A percentile compares a stretch with the other conserved stretches of the same genome.
Evolutionary conservation across 2,888 invertebrate species (phyloP).

Genomic region (Meta bourneti): DNA sequence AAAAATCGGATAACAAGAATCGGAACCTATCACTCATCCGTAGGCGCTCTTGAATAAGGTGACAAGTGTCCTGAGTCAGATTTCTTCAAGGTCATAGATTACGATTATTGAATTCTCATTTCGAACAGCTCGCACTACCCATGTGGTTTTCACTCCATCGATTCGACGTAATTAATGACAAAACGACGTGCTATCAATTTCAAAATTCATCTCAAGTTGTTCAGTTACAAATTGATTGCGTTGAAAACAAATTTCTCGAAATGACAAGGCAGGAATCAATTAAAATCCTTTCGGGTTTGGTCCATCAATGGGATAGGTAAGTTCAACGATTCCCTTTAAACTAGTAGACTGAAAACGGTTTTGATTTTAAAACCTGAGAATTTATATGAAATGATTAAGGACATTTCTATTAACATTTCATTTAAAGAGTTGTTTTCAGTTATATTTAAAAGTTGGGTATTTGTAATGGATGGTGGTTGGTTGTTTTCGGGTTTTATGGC

Average conservation of each 20-base stretch:
- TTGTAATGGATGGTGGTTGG: no score
- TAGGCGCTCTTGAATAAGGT: neutral
- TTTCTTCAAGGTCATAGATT: slow-evolving; percentile 30
- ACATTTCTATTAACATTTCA: no score
- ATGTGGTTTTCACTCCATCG: slow-evolving; percentile 32
- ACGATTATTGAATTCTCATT: slow-evolving; percentile 54
- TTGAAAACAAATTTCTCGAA: slow-evolving; percentile 19
- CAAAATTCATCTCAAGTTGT: slow-evolving; percentile 29
- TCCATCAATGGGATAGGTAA: neutral
- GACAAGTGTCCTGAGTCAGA: neutral
- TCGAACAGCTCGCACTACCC: slow-evolving; percentile 29
- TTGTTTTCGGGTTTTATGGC: no score
- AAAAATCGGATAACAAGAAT: neutral
- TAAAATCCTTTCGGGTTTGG: neutral
- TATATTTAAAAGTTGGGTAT: no score
- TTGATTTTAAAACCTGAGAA: no score
- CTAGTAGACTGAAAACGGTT: no score
- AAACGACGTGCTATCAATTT: slow-evolving; percentile 30
- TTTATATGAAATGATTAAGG: no score
- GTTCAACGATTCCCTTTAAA: no score
- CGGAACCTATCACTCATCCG: neutral
- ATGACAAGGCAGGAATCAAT: slow-evolving; percentile 7
- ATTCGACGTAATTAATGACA: slow-evolving; percentile 59
- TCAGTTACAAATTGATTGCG: slow-evolving; percentile 43
- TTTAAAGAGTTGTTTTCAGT: no score